Evolutionary conservation across 2,113 vertebrate species (phyloP).

Genomic region (Puntigrus tetrazona): DNA sequence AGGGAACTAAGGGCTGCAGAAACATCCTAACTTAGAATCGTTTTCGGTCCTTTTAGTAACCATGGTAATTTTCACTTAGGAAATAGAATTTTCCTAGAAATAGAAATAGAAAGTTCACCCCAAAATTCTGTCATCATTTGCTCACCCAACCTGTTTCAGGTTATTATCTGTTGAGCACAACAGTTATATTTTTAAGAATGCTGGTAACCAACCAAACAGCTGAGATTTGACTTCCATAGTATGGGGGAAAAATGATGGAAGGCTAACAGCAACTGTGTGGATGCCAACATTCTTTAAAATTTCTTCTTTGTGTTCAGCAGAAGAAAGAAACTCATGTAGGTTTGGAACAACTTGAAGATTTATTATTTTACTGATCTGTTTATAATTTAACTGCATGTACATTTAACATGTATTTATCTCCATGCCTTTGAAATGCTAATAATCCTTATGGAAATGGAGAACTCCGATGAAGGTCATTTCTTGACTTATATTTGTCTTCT

Average conservation of each 20-base stretch:
- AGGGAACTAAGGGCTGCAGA: not conserved
- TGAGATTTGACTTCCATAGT: not conserved
- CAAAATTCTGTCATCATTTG: not conserved
- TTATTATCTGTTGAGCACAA: not conserved
- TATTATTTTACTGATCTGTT: too few relatives aligned
- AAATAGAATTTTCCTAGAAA: not conserved
- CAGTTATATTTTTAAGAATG: not conserved
- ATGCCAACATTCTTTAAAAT: too few relatives aligned
- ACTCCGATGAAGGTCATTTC: not conserved
- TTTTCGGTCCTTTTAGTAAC: not conserved
- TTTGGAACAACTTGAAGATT: not conserved
- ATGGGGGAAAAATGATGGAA: too few relatives aligned
- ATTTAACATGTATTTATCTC: too few relatives aligned
- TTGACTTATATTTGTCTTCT: slow-evolving; percentile 15
- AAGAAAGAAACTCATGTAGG: not conserved
- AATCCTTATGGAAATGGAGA: not conserved
- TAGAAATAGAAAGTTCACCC: not conserved
- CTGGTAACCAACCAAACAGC: not conserved
- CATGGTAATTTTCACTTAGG: not conserved
- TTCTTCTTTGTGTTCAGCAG: too few relatives aligned
- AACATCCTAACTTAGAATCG: not conserved
- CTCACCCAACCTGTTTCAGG: not conserved
- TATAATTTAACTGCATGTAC: too few relatives aligned
- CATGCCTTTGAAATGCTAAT: not conserved
- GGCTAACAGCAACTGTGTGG: too few relatives aligned